phyloP scores from a whole-genome alignment of 2,797 vertebrate species.

The Distichodus sexfasciatus region DNA sequence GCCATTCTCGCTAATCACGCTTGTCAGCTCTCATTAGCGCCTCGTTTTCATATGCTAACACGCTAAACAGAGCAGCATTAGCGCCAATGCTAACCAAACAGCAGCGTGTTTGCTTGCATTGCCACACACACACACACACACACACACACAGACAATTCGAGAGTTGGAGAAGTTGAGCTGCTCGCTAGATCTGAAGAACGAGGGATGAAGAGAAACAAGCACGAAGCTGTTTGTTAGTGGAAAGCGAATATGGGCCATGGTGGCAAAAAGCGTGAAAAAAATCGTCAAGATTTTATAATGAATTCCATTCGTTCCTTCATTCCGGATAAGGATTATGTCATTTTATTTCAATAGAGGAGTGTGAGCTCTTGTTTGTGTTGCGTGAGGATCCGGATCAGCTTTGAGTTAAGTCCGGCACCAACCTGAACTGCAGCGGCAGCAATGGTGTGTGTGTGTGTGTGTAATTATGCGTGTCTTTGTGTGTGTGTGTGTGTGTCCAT shows the following conservation, averaged over 20 bases:
- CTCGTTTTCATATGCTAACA: constrained; percentile 70
- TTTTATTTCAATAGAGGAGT: constrained; percentile 21
- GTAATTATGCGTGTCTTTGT: too few relatives aligned
- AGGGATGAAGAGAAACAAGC: neutral
- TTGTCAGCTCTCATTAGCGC: constrained; percentile 74
- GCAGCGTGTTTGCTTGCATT: constrained; percentile 1
- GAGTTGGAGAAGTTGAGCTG: constrained; percentile 39
- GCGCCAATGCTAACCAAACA: constrained; percentile 21
- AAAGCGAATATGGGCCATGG: constrained; percentile 34
- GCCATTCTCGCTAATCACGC: constrained; percentile 74
- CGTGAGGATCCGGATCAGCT: constrained; percentile 26
- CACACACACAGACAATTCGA: constrained; percentile 52
- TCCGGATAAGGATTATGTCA: constrained; percentile 25
- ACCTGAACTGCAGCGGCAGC: constrained; percentile 38
- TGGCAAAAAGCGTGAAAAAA: constrained; percentile 11
- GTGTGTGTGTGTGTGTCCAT: too few relatives aligned
- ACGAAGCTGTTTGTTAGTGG: constrained; percentile 22
- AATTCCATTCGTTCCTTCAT: constrained; percentile 34
- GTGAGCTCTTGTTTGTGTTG: constrained; percentile 23
- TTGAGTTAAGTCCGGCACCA: constrained; percentile 34
- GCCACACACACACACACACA: constrained; percentile 36
- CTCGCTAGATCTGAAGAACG: constrained; percentile 22
- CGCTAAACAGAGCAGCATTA: constrained; percentile 57
- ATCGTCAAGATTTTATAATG: constrained; percentile 37
- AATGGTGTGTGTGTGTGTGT: too few relatives aligned